phyloP scores from a whole-genome alignment of 2,113 vertebrate genomes.

The Triplophysa tibetana region DNA sequence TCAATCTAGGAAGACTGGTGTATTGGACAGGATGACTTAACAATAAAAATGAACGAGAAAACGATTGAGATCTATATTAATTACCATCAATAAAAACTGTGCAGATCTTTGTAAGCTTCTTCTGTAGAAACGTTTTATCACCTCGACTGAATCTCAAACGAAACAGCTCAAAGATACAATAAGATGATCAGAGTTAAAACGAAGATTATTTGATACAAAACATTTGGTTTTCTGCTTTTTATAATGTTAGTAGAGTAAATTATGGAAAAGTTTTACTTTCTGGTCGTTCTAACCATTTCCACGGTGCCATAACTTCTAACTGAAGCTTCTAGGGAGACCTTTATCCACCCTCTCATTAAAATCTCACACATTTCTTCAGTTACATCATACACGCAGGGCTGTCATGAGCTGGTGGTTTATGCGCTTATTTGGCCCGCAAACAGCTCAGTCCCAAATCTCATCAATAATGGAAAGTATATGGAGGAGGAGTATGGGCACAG shows the following conservation, averaged over 20 bases:
- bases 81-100: conserved; percentile 8
- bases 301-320: not conserved
- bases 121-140: conserved; percentile 2
- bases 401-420: conserved; percentile 8
- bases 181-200: not conserved
- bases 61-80: conserved; percentile 25
- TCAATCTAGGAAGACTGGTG: conserved; percentile 5
- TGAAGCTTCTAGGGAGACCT: conserved; percentile 20
- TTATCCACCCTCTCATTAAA: conserved; percentile 12
- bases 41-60: not conserved
- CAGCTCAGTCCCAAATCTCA: conserved; percentile 28
- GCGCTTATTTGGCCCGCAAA: conserved; percentile 30
- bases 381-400: conserved; percentile 18
- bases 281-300: not conserved
- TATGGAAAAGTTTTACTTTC: too few species aligned
- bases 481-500: conserved; percentile 11
- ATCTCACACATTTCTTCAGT: conserved; percentile 15
- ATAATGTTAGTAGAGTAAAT: too few species aligned
- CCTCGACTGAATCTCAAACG: not conserved
- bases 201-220: too few species aligned
- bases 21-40: conserved; percentile 22
- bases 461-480: conserved; percentile 27
- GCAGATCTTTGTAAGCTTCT: not conserved
- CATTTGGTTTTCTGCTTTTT: too few species aligned
- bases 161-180: not conserved